Conservation (phyloP, 2,797 vertebrate genomes). For the Scleropages formosus region DNA sequence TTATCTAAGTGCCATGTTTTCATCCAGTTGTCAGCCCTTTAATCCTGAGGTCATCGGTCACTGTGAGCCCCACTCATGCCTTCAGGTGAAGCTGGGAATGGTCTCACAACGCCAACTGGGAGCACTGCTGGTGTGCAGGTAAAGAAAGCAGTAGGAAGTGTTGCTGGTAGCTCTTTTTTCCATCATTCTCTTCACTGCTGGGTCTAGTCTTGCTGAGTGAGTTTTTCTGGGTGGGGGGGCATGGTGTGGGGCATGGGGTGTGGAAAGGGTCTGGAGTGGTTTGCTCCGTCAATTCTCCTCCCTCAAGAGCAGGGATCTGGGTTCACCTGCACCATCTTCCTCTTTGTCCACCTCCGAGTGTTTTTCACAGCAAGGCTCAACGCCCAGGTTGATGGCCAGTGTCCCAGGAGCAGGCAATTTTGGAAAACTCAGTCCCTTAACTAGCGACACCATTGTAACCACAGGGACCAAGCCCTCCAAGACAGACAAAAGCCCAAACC, state of each 20-base stretch:
- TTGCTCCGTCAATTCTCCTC: not conserved
- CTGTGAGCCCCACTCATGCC: conserved; percentile 1
- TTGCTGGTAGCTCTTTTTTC: conserved; percentile 20
- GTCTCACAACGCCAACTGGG: not conserved
- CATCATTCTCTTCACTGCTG: conserved; percentile 9
- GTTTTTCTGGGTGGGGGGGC: not conserved
- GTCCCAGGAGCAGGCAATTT: not conserved
- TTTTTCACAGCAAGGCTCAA: too few species aligned
- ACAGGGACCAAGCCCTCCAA: not conserved
- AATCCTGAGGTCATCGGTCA: not conserved
- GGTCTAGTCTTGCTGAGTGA: conserved; percentile 15
- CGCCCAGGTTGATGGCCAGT: too few species aligned
- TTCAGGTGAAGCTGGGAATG: conserved; percentile 13
- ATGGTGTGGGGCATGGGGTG: too few species aligned
- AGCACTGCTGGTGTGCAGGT: not conserved
- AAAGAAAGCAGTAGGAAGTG: not conserved
- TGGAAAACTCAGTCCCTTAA: not conserved
- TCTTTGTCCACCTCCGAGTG: too few species aligned
- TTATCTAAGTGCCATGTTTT: not conserved
- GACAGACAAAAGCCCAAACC: not conserved
- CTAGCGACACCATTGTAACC: not conserved
- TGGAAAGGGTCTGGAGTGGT: not conserved
- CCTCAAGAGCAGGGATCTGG: conserved; percentile 5
- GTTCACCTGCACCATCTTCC: too few species aligned
- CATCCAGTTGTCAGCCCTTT: not conserved